Conservation (phyloP, 2,888 invertebrate genomes). For the Galerucella nymphaeae region DNA sequence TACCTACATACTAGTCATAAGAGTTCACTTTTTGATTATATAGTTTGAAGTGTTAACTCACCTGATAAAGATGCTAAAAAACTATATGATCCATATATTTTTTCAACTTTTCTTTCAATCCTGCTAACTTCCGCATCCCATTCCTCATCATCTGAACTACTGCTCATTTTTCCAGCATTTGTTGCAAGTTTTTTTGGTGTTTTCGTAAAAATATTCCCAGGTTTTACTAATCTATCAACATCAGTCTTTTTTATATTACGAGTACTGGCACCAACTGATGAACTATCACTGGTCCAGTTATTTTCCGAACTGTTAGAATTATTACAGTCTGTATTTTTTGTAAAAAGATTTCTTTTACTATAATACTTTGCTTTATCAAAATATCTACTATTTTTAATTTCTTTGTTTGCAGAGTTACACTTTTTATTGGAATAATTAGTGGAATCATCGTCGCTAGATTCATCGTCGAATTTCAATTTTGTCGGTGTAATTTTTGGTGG, state of each 20-base stretch:
- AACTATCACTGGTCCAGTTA: conserved; percentile 2
- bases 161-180: conserved; percentile 16
- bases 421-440: conserved; percentile 36
- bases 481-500: conserved; percentile 19
- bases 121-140: conserved; percentile 47
- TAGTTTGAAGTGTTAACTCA: conserved; percentile 50
- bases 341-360: background rate
- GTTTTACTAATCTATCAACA: background rate
- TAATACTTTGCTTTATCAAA: background rate
- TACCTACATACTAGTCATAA: no score
- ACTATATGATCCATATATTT: conserved; percentile 60
- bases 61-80: conserved; percentile 71
- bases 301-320: background rate
- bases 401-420: conserved; percentile 1
- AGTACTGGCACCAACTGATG: background rate
- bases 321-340: background rate
- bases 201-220: conserved; percentile 15
- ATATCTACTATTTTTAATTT: conserved; percentile 7
- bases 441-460: conserved; percentile 33
- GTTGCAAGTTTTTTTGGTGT: conserved; percentile 10
- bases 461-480: conserved; percentile 47
- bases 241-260: conserved; percentile 8
- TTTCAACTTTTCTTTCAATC: conserved; percentile 40
- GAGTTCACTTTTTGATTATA: no score
- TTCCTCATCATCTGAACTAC: conserved; percentile 45